These are phyloP conservation scores for Mythimna pallens DNA, from an alignment of 2,888 invertebrate genomes.

Conservation along the genomic window DNA sequence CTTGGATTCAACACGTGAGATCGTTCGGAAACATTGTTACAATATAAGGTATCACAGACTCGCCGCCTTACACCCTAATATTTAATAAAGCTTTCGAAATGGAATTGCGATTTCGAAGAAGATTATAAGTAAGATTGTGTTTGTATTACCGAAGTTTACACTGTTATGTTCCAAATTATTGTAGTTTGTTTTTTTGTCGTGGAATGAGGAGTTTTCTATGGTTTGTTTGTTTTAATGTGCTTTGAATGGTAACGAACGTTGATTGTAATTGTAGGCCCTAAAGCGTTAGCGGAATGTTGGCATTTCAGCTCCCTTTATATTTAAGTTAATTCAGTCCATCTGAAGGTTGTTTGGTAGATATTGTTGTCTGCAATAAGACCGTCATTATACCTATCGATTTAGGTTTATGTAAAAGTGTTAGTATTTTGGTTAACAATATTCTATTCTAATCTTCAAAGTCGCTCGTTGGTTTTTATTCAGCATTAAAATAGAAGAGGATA, in stretches of 20 bases:
- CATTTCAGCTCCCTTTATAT: conserved; percentile 1
- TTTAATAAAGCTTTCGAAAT: conserved; percentile 63
- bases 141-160: conserved; percentile 56
- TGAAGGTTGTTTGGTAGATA: too few relatives aligned
- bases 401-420: too few relatives aligned
- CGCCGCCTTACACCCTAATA: conserved; percentile 55
- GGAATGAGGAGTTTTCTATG: conserved; percentile 25
- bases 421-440: too few relatives aligned
- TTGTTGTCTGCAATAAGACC: too few relatives aligned
- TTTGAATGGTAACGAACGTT: conserved; percentile 13
- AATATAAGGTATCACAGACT: conserved; percentile 52
- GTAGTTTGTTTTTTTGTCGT: conserved; percentile 43
- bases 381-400: too few relatives aligned
- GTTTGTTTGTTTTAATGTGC: conserved; percentile 26
- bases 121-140: conserved; percentile 62
- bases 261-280: conserved; percentile 13
- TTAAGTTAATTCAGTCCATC: too few relatives aligned
- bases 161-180: conserved; percentile 35
- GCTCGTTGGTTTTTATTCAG: neutral
- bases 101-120: conserved; percentile 61
- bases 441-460: neutral
- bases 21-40: conserved; percentile 67
- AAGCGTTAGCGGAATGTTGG: neutral
- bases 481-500: conserved; percentile 2
- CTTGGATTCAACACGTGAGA: conserved; percentile 68